These are phyloP conservation scores for Epinephelus moara DNA, from an alignment of 2,113 vertebrate species.

Conservation along the genomic window DNA sequence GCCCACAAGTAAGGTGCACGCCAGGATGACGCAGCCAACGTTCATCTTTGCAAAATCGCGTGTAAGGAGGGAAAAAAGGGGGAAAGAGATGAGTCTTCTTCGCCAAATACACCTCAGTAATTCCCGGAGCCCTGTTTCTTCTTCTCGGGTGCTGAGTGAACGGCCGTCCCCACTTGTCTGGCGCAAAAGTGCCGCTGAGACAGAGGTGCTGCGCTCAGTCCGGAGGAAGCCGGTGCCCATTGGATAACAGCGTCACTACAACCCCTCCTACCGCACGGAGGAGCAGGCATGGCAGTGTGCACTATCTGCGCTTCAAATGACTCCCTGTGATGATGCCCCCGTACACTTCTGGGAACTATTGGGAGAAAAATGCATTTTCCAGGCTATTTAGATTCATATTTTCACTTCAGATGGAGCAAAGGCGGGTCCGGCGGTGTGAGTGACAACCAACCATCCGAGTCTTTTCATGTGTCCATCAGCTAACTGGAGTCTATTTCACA, in stretches of 20 bases:
- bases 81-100: slow-evolving; percentile 43
- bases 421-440: slow-evolving; percentile 57
- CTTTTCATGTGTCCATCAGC: slow-evolving; percentile 73
- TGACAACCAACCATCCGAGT: slow-evolving; percentile 69
- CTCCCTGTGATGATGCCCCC: slow-evolving; percentile 45
- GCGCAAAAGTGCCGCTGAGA: slow-evolving; percentile 85
- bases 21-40: slow-evolving; percentile 77
- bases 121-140: slow-evolving; percentile 68
- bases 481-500: slow-evolving; percentile 80
- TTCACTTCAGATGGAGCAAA: slow-evolving; percentile 60
- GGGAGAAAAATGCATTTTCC: slow-evolving; percentile 64
- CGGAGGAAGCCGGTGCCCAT: slow-evolving; percentile 74
- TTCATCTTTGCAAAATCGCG: slow-evolving; percentile 80
- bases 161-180: slow-evolving; percentile 78
- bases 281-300: slow-evolving; percentile 37
- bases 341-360: slow-evolving; percentile 45
- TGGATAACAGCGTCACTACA: slow-evolving; percentile 80
- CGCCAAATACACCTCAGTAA: slow-evolving; percentile 67
- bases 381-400: slow-evolving; percentile 74
- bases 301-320: slow-evolving; percentile 21
- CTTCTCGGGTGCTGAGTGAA: slow-evolving; percentile 61
- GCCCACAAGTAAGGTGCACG: slow-evolving; percentile 81
- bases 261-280: slow-evolving; percentile 79
- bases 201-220: slow-evolving; percentile 81
- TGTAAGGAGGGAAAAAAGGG: not conserved